Percentiles rank a stretch among this genome's conserved stretches.
Conservation (phyloP, 2,797 vertebrate genomes). For the Thamnophis elegans region DNA sequence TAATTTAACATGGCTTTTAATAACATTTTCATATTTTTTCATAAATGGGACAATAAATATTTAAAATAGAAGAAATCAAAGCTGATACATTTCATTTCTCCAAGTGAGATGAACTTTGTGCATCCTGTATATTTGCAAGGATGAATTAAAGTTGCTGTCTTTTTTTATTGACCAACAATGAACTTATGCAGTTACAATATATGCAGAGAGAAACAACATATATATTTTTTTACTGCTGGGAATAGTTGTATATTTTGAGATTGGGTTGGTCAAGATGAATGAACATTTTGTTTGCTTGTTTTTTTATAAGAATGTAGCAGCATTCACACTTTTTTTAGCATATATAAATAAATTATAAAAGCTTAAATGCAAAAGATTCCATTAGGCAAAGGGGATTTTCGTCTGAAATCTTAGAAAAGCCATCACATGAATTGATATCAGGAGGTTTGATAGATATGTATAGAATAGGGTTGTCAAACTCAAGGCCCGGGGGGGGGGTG, state of each 20-base stretch:
- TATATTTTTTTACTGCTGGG: neutral
- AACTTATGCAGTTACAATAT: neutral
- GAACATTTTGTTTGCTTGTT: neutral
- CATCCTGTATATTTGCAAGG: neutral
- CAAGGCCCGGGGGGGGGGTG: accelerated
- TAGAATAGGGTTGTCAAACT: neutral
- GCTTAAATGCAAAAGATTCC: neutral
- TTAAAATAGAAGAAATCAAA: neutral
- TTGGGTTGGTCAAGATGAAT: neutral
- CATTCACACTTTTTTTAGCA: neutral
- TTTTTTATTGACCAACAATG: neutral
- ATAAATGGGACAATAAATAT: neutral
- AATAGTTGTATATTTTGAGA: neutral
- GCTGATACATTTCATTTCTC: neutral
- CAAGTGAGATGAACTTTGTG: neutral
- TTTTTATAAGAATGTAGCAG: neutral
- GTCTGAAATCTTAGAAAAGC: neutral
- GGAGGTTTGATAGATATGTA: neutral
- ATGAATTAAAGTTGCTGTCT: neutral
- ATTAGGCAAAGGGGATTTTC: neutral
- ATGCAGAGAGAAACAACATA: neutral
- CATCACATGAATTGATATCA: neutral
- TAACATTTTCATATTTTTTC: neutral
- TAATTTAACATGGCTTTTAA: neutral
- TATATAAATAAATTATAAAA: neutral